Conservation (phyloP, 2,888 invertebrate species). For the Pachycephus smyrnensis region DNA sequence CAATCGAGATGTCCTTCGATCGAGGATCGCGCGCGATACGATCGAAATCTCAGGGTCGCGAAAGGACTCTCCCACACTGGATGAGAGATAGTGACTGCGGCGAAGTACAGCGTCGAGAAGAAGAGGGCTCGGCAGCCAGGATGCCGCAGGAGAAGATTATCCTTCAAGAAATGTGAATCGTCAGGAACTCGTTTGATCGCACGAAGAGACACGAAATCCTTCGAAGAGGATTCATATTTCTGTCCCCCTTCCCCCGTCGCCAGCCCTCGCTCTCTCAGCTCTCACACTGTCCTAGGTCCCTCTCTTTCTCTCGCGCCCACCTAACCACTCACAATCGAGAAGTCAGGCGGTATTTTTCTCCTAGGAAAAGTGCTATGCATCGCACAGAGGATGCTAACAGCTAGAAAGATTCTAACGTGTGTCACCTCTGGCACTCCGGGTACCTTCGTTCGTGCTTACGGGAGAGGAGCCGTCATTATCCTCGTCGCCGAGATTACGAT, state of each 20-base stretch:
- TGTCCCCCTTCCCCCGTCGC: background rate
- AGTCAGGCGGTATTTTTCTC: background rate
- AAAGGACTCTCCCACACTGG: conserved; percentile 38
- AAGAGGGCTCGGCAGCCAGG: background rate
- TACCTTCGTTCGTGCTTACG: conserved; percentile 8
- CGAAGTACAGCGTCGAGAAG: background rate
- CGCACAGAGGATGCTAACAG: background rate
- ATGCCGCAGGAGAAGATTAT: background rate
- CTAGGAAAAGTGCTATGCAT: background rate
- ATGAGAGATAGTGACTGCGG: conserved; percentile 30
- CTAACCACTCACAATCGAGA: background rate
- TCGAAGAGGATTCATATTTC: background rate
- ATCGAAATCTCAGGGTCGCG: conserved; percentile 58
- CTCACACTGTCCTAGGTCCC: background rate
- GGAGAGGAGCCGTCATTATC: conserved; percentile 45
- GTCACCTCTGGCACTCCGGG: background rate
- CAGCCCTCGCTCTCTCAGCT: conserved; percentile 1
- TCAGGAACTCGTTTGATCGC: background rate
- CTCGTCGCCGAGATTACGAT: conserved; percentile 55
- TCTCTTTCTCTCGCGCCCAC: background rate
- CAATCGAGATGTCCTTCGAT: conserved; percentile 63
- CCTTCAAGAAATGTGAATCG: conserved; percentile 9
- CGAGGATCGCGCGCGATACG: conserved; percentile 54
- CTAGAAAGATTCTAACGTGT: background rate
- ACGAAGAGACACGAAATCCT: background rate